Conservation (phyloP, 2,113 vertebrate species). For the Glaucomys volans region DNA sequence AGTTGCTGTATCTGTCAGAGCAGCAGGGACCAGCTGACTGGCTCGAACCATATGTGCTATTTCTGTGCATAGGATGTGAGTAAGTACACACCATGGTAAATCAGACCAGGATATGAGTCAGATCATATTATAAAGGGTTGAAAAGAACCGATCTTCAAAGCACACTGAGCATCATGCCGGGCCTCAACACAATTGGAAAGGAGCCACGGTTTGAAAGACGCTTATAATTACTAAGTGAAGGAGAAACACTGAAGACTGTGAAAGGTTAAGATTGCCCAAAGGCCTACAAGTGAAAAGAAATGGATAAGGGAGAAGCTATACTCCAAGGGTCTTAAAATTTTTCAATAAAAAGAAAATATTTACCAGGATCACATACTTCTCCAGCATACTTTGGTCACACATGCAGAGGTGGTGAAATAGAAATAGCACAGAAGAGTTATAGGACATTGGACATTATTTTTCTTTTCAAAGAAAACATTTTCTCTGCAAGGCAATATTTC, state of each 20-base stretch:
- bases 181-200: neutral
- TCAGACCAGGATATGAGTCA: constrained; percentile 76
- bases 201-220: neutral
- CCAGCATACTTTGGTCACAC: neutral
- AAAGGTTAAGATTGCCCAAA: neutral
- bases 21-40: neutral
- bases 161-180: neutral
- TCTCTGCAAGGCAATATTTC: constrained; percentile 5
- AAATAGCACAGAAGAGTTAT: neutral
- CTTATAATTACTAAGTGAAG: neutral
- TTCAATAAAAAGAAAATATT: constrained; percentile 28
- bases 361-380: neutral
- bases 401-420: neutral
- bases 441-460: neutral
- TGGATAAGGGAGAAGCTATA: neutral
- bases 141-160: constrained; percentile 64
- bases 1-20: neutral
- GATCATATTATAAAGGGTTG: constrained; percentile 8
- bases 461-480: constrained; percentile 45
- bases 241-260: neutral
- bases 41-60: constrained; percentile 35
- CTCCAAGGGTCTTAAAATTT: neutral
- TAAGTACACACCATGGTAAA: neutral
- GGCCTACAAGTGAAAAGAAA: neutral
- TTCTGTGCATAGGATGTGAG: constrained; percentile 70